Base-by-base conservation (phyloP, 2,888 invertebrate genomes). In the Rhyacophila evoluta region DNA sequence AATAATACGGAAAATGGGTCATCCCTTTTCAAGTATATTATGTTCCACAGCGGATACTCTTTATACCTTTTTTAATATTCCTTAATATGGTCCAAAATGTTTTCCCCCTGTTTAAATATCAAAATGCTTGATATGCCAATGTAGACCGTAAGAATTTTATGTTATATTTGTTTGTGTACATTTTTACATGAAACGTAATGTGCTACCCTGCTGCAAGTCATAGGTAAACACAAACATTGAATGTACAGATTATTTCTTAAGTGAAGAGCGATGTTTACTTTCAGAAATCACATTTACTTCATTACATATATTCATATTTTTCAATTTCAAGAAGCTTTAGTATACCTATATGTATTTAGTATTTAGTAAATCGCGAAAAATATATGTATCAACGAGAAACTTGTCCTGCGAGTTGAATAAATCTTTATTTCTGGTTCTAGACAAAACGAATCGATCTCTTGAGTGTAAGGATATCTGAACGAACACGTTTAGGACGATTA, bases 91-190 rank as follows among this genome's bases (percentile, higher is more conserved):
- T 41, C 15, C 15, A 41, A 55, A 55, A 55, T 55, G 55, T 55
- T 55, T 6, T 55, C 10, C 19, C 55, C 10, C 55, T 55, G 19
- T 55, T 15, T 19, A 55, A 55, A 55, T 55, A 55, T 55, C 12
- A 25, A 10, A 25, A 19, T 55, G 15, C 25, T n/a, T 55, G 55
- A 55, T 55, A 55, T 55, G 55, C 19, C 8, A 55, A 55, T 55
- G 55, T 55, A 4, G 55, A 25, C 55, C 55, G 55, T 55, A 55
- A 55, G 55, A 55, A 25, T 55, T 55, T 55, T 55, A 55, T 55
- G 15, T 55, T 55, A 55, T 25, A 55, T 55, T 8, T 55, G 55
- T 55, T 55, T 55, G 25, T 55, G 55, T 55, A 19, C 55, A 55
- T 55, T 19, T 55, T 55, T 55, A 55, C 19, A 55, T 55, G 55